Base-by-base conservation (phyloP, 35 echinoderm and acorn worm species). In the Heliocidaris tuberculata region DNA sequence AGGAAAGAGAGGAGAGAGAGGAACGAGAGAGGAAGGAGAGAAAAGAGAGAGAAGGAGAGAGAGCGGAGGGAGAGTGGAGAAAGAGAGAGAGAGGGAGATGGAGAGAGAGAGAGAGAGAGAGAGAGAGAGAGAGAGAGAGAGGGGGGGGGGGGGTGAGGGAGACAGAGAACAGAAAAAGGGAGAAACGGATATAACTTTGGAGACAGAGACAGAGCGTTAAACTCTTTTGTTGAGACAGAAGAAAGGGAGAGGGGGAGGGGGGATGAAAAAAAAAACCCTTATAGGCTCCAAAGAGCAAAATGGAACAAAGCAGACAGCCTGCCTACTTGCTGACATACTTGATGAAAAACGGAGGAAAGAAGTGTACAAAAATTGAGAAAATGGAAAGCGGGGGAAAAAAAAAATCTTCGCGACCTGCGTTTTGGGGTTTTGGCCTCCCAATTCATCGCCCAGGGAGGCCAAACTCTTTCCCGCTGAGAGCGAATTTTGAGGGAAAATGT, bases 391-490 rank as follows among this genome's bases (percentile, higher is more conserved):
- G 87, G 24, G 29, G 31, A 30, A 11, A 89, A 89, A 89, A 47
- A 86, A 86, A 32, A 12, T 47, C 31, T 5, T 47, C 2, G 87
- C 87, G 87, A 89, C 87, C 87, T 47, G 87, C 12, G 31, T 89
- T 89, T 89, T 13, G 87, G 87, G 87, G 87, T 32, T 89, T 89
- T 89, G 87, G 87, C 87, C 87, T 89, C 47, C 13, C 31, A 89
- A 89, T 89, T 89, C 87, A 48, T 32, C 87, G 47, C 87, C 87
- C 87, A 89, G 11, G 87, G 87, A 89, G 87, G 87, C 87, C 31
- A 17, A 13, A 19, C 87, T 47, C 31, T 48, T 13, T 48, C 87
- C 87, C 13, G 87, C 87, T 89, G 87, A 13, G 87, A 89, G 10
- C 24, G 47, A 89, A 89, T 89, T 89, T 89, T 32, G 87, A 89